Evolutionary conservation across 1,140 invertebrate genomes (phyloP), one percentile per base, ranked within the genome.

Genomic region (Microplitis mediator): DNA sequence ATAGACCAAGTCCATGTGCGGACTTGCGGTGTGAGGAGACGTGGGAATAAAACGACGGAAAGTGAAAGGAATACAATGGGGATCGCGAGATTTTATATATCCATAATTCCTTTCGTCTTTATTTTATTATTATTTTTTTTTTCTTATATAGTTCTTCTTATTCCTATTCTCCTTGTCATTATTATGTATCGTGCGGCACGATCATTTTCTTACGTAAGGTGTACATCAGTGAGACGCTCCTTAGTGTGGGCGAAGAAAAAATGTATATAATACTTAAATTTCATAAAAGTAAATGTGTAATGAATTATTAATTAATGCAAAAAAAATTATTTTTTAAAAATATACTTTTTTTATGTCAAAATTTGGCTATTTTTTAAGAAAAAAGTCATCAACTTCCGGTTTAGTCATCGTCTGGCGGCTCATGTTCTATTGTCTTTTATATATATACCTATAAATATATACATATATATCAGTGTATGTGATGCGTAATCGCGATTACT

Each of bases 401-500:
- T 73, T 70, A 75, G 71, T 75, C 74, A 75, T 68, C 74, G 51
- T 60, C 50, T 50, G 63, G 35, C 5, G 5, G 31, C 54, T 36
- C 67, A 64, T 72, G 63, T 56, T 71, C 71, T 67, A 75, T 75
- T 75, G 71, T 75, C 69, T 74, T 50, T 13, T 62, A 45, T 11
- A 6, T 11, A 45, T 45, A 39, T 39, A 39, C 36, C 36, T 39
- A 45, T 45, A 8, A 6, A 45, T 45, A 45, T 45, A 11, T 45
- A 45, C 39, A 45, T 45, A 45, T 9, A 11, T 45, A 45, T 45
- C 39, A 9, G 39, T 45, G 8, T 45, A 45, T 52, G 69, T 69
- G 68, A 75, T 75, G 69, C 74, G 74, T 75, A 75, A 75, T 75
- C 68, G 56, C 68, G 62, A 73, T 75, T 75, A 72, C 66, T 56